Conservation (phyloP, 2,888 invertebrate genomes). For the Phlogophora meticulosa region DNA sequence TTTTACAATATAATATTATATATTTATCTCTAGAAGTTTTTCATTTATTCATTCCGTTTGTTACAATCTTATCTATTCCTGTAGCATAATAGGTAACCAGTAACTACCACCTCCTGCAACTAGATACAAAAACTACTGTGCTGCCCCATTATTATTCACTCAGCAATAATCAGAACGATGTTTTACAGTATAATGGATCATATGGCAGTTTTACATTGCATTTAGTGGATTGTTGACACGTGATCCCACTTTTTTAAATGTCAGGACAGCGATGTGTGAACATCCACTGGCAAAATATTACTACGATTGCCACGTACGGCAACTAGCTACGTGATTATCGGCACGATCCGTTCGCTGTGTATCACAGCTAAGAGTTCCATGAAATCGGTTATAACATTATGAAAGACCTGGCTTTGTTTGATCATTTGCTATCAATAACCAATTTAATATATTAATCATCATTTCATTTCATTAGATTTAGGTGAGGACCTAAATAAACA, state of each 20-base stretch:
- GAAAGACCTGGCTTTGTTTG: not conserved
- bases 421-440: too few relatives aligned
- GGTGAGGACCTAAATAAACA: too few relatives aligned
- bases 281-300: not conserved
- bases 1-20: slow-evolving; percentile 64
- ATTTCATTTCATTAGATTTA: too few relatives aligned
- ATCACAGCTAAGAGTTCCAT: not conserved
- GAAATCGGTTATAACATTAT: not conserved
- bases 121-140: too few relatives aligned
- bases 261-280: too few relatives aligned
- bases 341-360: slow-evolving; percentile 11
- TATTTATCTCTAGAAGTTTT: slow-evolving; percentile 54
- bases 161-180: too few relatives aligned
- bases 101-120: not conserved
- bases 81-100: not conserved
- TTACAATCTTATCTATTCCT: not conserved
- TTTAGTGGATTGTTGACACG: too few relatives aligned
- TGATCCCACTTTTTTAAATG: too few relatives aligned
- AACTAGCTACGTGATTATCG: slow-evolving; percentile 13
- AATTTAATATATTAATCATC: too few relatives aligned
- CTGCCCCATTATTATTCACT: too few relatives aligned
- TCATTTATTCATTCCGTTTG: slow-evolving; percentile 17
- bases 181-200: too few relatives aligned
- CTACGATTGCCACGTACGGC: not conserved
- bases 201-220: too few relatives aligned